These are phyloP conservation scores for Sebastes nivosus DNA, from an alignment of 2,797 vertebrate genomes.

Conservation along the genomic window DNA sequence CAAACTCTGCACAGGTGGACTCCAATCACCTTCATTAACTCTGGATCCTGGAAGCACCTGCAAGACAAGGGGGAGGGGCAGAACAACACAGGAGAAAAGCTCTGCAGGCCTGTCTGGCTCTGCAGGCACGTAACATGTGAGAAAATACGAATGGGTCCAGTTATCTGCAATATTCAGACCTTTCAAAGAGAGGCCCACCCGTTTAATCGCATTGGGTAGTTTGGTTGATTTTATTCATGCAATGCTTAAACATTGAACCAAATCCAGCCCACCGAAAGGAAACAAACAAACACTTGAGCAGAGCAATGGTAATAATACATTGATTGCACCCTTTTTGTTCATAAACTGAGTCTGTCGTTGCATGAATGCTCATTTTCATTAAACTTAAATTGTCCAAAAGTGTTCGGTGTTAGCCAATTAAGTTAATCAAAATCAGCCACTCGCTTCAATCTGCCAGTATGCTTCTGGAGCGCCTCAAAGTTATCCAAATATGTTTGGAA, in stretches of 20 bases:
- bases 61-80: too few species aligned
- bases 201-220: too few species aligned
- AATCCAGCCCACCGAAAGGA: neutral
- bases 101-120: too few species aligned
- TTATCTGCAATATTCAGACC: neutral
- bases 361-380: neutral
- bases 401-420: neutral
- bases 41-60: too few species aligned
- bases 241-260: neutral
- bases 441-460: neutral
- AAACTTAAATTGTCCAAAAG: neutral
- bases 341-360: neutral
- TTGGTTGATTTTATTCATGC: too few species aligned
- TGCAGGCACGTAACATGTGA: too few species aligned
- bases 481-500: neutral
- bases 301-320: neutral
- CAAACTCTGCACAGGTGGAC: too few species aligned
- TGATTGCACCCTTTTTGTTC: neutral
- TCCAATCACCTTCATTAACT: too few species aligned
- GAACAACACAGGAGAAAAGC: too few species aligned
- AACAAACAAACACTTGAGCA: too few species aligned
- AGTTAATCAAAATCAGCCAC: neutral
- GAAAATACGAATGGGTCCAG: neutral
- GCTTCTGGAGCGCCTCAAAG: neutral
- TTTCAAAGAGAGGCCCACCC: neutral